A percentile compares a stretch with the other conserved stretches of the same genome.
These are phyloP conservation scores for Ophion obscuratus DNA, from an alignment of 2,888 invertebrate genomes.

Conservation along the genomic window DNA sequence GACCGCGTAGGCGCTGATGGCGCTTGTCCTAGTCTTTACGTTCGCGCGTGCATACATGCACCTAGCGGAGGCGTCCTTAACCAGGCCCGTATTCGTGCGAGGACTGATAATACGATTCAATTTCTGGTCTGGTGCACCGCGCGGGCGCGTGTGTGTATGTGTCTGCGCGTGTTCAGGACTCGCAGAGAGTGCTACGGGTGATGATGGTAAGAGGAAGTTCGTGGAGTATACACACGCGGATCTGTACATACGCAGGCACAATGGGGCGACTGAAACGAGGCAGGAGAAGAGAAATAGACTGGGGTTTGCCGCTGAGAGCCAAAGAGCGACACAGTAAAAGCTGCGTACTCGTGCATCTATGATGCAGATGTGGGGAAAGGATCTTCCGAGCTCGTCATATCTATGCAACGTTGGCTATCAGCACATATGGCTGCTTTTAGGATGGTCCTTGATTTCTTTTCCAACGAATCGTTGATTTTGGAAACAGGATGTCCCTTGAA, in stretches of 20 bases:
- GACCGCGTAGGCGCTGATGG: conserved; percentile 21
- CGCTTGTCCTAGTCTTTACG: conserved; percentile 21
- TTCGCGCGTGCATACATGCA: conserved; percentile 20
- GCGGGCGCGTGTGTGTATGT: background rate
- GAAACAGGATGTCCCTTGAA: background rate
- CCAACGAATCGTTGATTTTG: background rate
- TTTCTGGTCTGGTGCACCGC: conserved; percentile 65
- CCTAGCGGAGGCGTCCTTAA: conserved; percentile 43
- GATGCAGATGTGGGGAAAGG: background rate
- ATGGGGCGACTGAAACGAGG: conserved; percentile 32
- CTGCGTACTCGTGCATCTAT: conserved; percentile 20
- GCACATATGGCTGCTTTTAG: background rate
- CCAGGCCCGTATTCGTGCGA: conserved; percentile 64
- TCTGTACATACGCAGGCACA: conserved; percentile 24
- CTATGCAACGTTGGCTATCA: background rate
- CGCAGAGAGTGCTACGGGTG: conserved; percentile 20
- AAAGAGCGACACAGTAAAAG: conserved; percentile 55
- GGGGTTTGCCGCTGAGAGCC: conserved; percentile 46
- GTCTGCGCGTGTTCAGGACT: conserved; percentile 58
- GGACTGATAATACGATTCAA: conserved; percentile 75
- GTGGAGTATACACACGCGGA: conserved; percentile 16
- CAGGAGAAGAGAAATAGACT: conserved; percentile 29
- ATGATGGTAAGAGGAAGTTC: conserved; percentile 49
- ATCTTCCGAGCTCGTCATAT: background rate
- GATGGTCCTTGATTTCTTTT: background rate